These are phyloP conservation scores for Eudemis profundana DNA, from an alignment of 2,888 invertebrate species.

Conservation along the genomic window DNA sequence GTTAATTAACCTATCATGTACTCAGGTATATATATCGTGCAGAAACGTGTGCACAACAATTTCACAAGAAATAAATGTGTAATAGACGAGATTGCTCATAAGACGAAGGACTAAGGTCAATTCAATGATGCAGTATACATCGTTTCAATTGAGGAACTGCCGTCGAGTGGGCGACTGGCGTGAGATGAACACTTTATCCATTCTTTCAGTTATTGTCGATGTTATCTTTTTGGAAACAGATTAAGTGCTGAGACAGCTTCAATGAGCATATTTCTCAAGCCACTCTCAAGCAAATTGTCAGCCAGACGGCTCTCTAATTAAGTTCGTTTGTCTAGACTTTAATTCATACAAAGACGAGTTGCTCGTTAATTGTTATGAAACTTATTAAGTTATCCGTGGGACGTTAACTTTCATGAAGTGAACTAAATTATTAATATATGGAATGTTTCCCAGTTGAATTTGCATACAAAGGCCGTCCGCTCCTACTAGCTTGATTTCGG, in stretches of 20 bases:
- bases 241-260: conserved; percentile 28
- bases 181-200: conserved; percentile 64
- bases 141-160: conserved; percentile 70
- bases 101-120: conserved; percentile 73
- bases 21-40: too few relatives aligned
- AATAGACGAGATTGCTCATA: conserved; percentile 37
- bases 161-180: conserved; percentile 70
- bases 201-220: conserved; percentile 64
- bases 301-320: conserved; percentile 25
- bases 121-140: conserved; percentile 65
- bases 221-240: conserved; percentile 62
- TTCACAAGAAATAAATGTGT: conserved; percentile 23
- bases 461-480: conserved; percentile 60
- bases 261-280: conserved; percentile 24
- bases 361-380: conserved; percentile 17
- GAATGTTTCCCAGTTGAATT: conserved; percentile 52
- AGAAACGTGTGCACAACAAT: conserved; percentile 11
- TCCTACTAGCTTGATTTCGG: conserved; percentile 40
- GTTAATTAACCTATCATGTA: conserved; percentile 29
- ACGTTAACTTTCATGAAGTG: conserved; percentile 29
- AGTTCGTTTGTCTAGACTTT: conserved; percentile 27
- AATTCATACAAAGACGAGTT: conserved; percentile 7
- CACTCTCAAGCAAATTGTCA: conserved; percentile 19
- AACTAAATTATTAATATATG: conserved; percentile 22
- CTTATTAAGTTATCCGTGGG: conserved; percentile 22